These are phyloP conservation scores for Catharus minimus DNA, from an alignment of 2,113 vertebrate genomes.

Conservation along the genomic window DNA sequence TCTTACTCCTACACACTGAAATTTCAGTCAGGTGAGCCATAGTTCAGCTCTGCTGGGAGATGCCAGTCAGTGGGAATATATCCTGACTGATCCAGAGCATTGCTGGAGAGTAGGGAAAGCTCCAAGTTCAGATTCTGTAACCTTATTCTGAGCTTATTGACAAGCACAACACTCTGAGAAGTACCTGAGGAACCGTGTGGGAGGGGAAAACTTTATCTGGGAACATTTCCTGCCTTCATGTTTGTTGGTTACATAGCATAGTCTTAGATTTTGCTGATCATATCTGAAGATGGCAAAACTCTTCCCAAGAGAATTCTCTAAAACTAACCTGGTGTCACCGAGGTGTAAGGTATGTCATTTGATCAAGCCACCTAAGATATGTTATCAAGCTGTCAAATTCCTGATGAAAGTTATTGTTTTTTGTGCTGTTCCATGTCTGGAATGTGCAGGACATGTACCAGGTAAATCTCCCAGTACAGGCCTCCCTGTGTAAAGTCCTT, in stretches of 20 bases:
- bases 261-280: slow-evolving; percentile 41
- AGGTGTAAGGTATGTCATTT: slow-evolving; percentile 46
- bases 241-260: slow-evolving; percentile 26
- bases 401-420: slow-evolving; percentile 87
- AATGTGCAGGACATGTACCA: slow-evolving; percentile 95
- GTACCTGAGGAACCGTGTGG: neutral
- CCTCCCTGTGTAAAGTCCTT: slow-evolving; percentile 65
- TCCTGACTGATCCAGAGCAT: neutral
- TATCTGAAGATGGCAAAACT: slow-evolving; percentile 49
- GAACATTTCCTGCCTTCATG: slow-evolving; percentile 57
- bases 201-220: slow-evolving; percentile 55
- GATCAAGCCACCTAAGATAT: slow-evolving; percentile 47
- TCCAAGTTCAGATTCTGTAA: neutral
- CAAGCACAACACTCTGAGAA: neutral
- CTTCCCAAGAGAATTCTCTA: slow-evolving; percentile 24
- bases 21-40: neutral
- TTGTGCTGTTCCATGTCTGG: slow-evolving; percentile 91
- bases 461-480: slow-evolving; percentile 87
- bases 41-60: neutral
- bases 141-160: neutral
- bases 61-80: neutral
- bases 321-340: neutral
- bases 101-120: neutral
- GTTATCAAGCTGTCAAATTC: slow-evolving; percentile 72
- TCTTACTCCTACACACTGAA: neutral